Evolutionary conservation across 2,797 vertebrate genomes (phyloP), one percentile per base, ranked within the genome.

Genomic region (Thunnus albacares): DNA sequence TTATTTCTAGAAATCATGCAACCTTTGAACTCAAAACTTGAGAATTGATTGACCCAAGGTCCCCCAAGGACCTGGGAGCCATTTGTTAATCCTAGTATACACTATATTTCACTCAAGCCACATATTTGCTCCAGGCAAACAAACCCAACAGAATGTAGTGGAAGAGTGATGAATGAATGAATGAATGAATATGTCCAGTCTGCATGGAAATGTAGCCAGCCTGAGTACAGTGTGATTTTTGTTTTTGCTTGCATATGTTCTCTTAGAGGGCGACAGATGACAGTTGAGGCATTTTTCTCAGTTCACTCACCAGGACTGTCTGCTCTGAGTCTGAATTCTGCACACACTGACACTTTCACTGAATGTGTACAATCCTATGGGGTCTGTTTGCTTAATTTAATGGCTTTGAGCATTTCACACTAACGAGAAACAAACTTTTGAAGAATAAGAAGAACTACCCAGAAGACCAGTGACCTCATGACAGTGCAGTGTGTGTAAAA

Each of bases 111-210:
- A 51, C 67, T 77, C 24, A 71, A 24, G 60, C 15, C 14, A 15
- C 51, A 22, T 77, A 75, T 74, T 77, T 80, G 66, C 76, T 76
- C 84, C 53, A 35, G 71, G 69, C 81, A 79, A 87, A 81, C 49
- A 77, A 80, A 79, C 60, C 58, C 28, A 68, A 75, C 59, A 81
- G 64, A 80, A 51, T 30, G 14, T 51, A 30, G 26, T 20, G 24
- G 28, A 61, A 60, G 52, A 80, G 62, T 7, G 0, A 35, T 38
- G 38, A 38, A 11, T 22, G 53, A 80, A 52, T 67, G 67, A 68
- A 59, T 67, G 67, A 68, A 59, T 63, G 38, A 64, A 69, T 55
- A 6, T 33, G 63, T 79, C 73, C 75, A 75, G 20, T 28, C 52
- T 22, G 74, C 24, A 26, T 60, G 70, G 68, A 71, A 67, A 71